These are phyloP conservation scores for Mobula birostris DNA, from an alignment of 2,113 vertebrate species.

Conservation along the genomic window DNA sequence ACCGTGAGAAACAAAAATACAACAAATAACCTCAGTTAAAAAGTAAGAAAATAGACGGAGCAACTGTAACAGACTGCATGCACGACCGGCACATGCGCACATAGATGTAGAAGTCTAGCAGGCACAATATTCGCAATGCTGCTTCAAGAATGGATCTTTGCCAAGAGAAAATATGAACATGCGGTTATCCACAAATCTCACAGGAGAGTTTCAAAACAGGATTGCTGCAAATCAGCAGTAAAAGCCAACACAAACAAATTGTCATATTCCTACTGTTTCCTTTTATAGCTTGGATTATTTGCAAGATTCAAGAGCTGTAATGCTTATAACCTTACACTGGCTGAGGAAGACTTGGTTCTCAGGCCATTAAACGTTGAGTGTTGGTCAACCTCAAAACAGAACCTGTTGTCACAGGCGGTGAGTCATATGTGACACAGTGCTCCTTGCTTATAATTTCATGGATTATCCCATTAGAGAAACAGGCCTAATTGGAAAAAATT, in stretches of 20 bases:
- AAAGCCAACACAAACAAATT: constrained; percentile 10
- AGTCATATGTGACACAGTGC: constrained; percentile 19
- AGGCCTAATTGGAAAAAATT: not conserved
- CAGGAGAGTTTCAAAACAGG: constrained; percentile 12
- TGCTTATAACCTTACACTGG: constrained; percentile 11
- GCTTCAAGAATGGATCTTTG: not conserved
- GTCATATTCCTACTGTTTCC: constrained; percentile 29
- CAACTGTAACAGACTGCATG: no score
- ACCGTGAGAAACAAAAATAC: no score
- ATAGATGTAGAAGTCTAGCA: not conserved
- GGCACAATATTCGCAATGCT: not conserved
- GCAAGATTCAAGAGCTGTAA: constrained; percentile 7
- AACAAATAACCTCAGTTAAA: no score
- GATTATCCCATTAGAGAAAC: not conserved
- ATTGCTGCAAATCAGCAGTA: not conserved
- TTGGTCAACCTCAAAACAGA: constrained; percentile 14
- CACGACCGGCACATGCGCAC: no score
- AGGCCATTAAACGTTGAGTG: constrained; percentile 18
- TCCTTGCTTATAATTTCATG: constrained; percentile 18
- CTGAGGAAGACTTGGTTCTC: constrained; percentile 25
- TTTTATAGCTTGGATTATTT: constrained; percentile 31
- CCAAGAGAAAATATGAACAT: not conserved
- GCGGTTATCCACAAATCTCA: constrained; percentile 15
- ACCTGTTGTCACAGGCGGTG: constrained; percentile 13
- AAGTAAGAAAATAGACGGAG: no score